Base-by-base conservation (phyloP, 2,888 invertebrate genomes). In the Disparrhopalites patrizii region DNA sequence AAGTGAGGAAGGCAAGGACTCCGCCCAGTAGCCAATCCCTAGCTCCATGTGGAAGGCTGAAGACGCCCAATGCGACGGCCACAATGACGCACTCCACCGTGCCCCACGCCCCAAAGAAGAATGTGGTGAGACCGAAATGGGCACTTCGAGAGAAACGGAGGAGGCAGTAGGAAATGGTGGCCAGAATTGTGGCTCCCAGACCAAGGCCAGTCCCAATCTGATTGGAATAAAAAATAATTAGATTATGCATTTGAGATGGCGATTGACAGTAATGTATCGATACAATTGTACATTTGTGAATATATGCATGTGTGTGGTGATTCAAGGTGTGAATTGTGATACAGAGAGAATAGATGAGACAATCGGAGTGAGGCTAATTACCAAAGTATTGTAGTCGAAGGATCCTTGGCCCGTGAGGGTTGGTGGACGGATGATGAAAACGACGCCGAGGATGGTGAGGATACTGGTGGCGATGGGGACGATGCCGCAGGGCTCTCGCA, bases 381-480 rank as follows among this genome's bases (percentile, higher is more conserved):
- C 73, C 68, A 74, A 33, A 8, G 66, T 67, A 20, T 72, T 61
- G 4, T 23, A 25, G 38, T 74, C 68, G 27, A 69, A 72, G 8
- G 10, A 30, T 5, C 63, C 66, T 23, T 65, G 61, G n/a, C 73
- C 73, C 10, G 72, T 72, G 0, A 74, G 20, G 1, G 72, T 18
- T 0, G 74, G 72, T 7, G 74, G 74, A 63, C 67, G n/a, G 2
- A 70, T 20, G 33, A 74, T 69, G 13, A 69, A 47, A 4, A 54
- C 67, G 1, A 73, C 68, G 10, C 72, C 74, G 13, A 65, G 10
- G 15, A 74, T 33, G 0, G 70, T 63, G 1, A 69, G 15, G 7
- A 71, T 5, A 1, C 67, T 62, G 1, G 60, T 52, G 5, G 68
- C n/a, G 2, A 72, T 63, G 1, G 70, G 70, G 18, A 74, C 60